Evolutionary conservation across 2,797 vertebrate genomes (phyloP), one percentile per base, ranked within the genome.

Genomic region (Chrysocyon brachyurus): DNA sequence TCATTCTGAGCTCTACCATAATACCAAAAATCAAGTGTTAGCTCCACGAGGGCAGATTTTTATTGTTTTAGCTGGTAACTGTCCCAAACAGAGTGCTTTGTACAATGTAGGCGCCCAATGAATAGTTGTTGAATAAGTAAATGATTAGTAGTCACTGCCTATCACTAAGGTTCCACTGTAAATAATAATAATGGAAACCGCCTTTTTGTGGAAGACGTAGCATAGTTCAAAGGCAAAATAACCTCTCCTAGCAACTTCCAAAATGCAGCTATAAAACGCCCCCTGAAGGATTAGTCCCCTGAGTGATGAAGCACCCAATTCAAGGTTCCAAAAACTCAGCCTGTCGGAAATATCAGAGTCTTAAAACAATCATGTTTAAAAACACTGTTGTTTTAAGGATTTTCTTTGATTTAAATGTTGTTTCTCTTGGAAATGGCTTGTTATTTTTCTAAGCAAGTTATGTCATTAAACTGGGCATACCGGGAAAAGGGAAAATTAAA

Each of bases 391-490:
- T 96, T 92, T 90, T 96, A 98, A 98, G 98, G 97, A 98, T 98
- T 98, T 98, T 98, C 93, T 98, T 97, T 98, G 85, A 98, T 97
- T 98, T 97, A 96, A 96, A 93, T 97, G 78, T 89, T 98, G 92
- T 98, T 98, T 98, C 98, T 98, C 95, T 98, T 98, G 98, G 98
- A 98, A 97, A 79, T 46, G 68, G n/a, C 87, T 97, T 96, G 82
- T 91, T 98, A 95, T 98, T 98, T 99, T 94, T 97, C 94, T 98
- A 98, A 98, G 98, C 88, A 98, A 96, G 86, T 97, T 95, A 97
- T 91, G 95, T 97, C 92, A 56, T 40, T 97, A 92, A 97, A 98
- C 97, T 97, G 97, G 92, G 92, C 96, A 98, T 98, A 95, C 91
- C 59, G 3, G 94, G 97, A 84, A 97, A 98, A 98, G 97, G 88